These are phyloP conservation scores for Limnephilus auricula DNA, from an alignment of 2,888 invertebrate species.

Conservation along the genomic window DNA sequence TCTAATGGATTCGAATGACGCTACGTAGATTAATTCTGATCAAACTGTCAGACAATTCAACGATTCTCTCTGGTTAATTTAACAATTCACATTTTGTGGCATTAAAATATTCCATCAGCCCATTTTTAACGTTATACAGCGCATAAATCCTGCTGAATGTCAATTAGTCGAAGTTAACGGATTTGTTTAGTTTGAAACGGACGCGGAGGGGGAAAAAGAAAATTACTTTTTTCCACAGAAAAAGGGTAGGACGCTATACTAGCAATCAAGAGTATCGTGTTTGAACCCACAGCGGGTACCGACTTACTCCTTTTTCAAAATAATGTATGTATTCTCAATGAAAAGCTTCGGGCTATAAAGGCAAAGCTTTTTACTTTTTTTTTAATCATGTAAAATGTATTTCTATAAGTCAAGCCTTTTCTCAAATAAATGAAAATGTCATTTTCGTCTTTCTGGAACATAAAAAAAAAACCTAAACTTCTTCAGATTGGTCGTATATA, in stretches of 20 bases:
- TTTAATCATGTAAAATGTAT: no score
- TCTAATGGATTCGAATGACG: constrained; percentile 2
- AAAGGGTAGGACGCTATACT: neutral
- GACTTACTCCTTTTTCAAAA: neutral
- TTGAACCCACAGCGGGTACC: neutral
- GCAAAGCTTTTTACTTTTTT: no score
- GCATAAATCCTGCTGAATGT: neutral
- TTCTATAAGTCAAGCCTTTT: no score
- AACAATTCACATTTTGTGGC: neutral
- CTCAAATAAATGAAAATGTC: no score
- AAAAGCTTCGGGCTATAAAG: no score
- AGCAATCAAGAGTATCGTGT: neutral
- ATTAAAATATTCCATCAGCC: neutral
- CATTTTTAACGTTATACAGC: neutral
- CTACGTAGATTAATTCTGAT: neutral
- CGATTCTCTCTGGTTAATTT: neutral
- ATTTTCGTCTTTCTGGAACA: no score
- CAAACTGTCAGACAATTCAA: neutral
- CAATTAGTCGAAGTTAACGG: neutral
- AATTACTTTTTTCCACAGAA: neutral
- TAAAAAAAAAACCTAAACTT: no score
- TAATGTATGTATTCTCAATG: neutral
- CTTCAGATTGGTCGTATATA: no score
- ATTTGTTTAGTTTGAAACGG: neutral
- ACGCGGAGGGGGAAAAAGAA: neutral